Evolutionary conservation across 2,888 invertebrate genomes (phyloP).

Genomic region (Cephus nigrinus): DNA sequence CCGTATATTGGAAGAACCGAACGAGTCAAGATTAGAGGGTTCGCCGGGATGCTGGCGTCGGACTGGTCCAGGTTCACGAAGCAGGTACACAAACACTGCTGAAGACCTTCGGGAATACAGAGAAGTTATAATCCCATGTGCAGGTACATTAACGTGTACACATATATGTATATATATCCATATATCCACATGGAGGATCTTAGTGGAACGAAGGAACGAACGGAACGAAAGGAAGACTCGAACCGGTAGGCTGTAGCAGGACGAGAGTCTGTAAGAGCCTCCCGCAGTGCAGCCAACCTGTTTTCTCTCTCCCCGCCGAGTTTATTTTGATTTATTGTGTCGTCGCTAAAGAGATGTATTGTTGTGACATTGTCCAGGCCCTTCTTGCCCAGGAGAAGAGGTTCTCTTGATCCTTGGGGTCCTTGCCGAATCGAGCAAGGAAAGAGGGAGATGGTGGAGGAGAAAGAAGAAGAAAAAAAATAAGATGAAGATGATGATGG

Average conservation of each 20-base stretch:
- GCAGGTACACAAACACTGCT: conserved; percentile 32
- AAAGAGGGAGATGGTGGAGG: background rate
- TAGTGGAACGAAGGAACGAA: no score
- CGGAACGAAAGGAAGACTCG: background rate
- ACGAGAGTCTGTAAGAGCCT: conserved; percentile 36
- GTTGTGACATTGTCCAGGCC: conserved; percentile 51
- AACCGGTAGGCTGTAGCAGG: background rate
- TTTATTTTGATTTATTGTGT: conserved; percentile 62
- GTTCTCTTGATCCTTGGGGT: background rate
- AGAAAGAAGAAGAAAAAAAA: background rate
- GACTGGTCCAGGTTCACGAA: conserved; percentile 39
- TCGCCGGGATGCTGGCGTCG: conserved; percentile 36
- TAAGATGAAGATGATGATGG: background rate
- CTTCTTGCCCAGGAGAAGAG: background rate
- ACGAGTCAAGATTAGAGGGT: conserved; percentile 44
- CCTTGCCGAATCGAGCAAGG: background rate
- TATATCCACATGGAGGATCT: no score
- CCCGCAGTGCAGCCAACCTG: conserved; percentile 57
- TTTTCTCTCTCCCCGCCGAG: conserved; percentile 46
- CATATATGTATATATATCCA: no score
- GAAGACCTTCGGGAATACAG: conserved; percentile 2
- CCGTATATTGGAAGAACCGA: conserved; percentile 12
- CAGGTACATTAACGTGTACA: no score
- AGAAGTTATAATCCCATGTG: no score
- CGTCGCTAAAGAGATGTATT: conserved; percentile 60